Evolutionary conservation across 2,113 vertebrate genomes (phyloP).

Genomic region (Onychorhynchus coronatus): DNA sequence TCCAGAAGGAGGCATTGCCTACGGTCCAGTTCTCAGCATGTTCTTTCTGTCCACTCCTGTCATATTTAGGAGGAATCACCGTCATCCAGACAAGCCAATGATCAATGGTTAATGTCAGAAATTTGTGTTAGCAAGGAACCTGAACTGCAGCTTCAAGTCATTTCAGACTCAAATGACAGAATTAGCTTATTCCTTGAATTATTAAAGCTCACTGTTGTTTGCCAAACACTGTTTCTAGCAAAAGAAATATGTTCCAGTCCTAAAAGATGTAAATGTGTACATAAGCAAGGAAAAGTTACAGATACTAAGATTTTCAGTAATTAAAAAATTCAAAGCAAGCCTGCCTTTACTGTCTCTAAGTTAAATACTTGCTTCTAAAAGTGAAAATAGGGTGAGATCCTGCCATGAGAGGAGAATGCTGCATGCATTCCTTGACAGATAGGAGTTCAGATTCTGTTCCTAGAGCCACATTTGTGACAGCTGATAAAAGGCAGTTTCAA

Average conservation of each 20-base stretch:
- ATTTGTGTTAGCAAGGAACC: not conserved
- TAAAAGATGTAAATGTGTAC: not conserved
- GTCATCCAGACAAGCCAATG: not conserved
- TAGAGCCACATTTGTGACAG: not conserved
- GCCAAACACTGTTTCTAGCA: not conserved
- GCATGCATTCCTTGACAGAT: not conserved
- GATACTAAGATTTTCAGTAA: not conserved
- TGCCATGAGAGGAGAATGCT: not conserved
- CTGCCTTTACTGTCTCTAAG: not conserved
- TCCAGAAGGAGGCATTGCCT: not conserved
- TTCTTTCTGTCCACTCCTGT: not conserved
- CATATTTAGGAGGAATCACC: not conserved
- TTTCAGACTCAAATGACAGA: not conserved
- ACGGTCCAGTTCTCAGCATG: not conserved
- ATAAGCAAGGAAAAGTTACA: not conserved
- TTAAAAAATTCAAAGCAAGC: not conserved
- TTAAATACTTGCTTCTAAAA: not conserved
- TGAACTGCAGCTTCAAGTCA: not conserved
- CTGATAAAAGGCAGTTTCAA: not conserved
- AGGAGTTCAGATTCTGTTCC: not conserved
- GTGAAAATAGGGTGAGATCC: not conserved
- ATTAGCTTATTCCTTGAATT: not conserved
- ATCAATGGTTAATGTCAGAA: not conserved
- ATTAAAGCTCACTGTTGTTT: not conserved
- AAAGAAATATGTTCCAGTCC: not conserved